Conservation (phyloP, 2,797 vertebrate genomes). For the Semotilus atromaculatus region DNA sequence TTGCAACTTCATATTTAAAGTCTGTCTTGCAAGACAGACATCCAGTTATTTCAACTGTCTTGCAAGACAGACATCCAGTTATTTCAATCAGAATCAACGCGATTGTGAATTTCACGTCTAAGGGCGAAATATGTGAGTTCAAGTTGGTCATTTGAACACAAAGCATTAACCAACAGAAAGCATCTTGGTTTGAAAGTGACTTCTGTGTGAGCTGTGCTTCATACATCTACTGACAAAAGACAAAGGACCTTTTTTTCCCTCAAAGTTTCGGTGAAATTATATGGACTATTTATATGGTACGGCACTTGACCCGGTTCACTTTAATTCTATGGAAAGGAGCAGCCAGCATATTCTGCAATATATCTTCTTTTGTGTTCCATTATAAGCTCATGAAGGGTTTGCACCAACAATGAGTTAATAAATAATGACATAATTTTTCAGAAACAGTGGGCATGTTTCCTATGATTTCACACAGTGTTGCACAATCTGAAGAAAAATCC, state of each 20-base stretch:
- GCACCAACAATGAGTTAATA: neutral
- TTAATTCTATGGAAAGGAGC: neutral
- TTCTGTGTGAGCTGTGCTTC: neutral
- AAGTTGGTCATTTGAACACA: neutral
- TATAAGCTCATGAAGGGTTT: neutral
- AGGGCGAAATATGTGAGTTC: neutral
- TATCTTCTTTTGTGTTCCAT: neutral
- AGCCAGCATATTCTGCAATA: neutral
- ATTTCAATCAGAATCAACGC: neutral
- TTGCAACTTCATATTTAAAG: neutral
- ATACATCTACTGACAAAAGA: neutral
- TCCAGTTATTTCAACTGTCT: neutral
- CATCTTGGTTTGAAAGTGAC: neutral
- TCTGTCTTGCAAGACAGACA: neutral
- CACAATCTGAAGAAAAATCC: conserved; percentile 14
- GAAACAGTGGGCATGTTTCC: conserved; percentile 12
- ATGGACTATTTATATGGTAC: neutral
- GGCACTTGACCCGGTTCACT: neutral
- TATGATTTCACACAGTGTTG: conserved; percentile 18
- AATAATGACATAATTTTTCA: neutral
- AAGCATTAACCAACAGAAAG: neutral
- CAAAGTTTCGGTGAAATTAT: neutral
- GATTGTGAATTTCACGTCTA: neutral
- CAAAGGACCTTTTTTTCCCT: neutral
- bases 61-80: neutral